These are phyloP conservation scores for Drosophila repleta DNA, from an alignment of 1,140 invertebrate genomes.

Conservation along the genomic window DNA sequence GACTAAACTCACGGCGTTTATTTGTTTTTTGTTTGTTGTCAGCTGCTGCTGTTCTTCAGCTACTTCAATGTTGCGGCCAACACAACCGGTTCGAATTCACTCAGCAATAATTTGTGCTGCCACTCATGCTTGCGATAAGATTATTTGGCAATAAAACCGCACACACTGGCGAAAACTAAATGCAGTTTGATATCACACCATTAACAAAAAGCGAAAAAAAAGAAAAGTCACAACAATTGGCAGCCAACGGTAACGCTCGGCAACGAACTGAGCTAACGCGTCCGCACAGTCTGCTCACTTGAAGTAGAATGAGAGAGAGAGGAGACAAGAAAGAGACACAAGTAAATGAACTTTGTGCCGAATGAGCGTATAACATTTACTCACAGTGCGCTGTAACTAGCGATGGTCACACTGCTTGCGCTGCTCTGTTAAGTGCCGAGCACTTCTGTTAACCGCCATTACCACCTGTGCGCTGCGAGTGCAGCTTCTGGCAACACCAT, in stretches of 20 bases:
- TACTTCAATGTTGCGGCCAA: conserved; percentile 11
- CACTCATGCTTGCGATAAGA: conserved; percentile 72
- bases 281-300: conserved; percentile 13
- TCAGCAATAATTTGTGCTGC: conserved; percentile 48
- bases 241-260: conserved; percentile 9
- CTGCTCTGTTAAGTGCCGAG: conserved; percentile 4
- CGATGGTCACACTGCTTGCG: conserved; percentile 5
- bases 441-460: not conserved
- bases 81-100: conserved; percentile 19
- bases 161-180: conserved; percentile 2
- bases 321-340: not conserved
- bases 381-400: not conserved
- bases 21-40: conserved; percentile 14
- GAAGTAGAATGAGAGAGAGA: conserved; percentile 18
- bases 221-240: not conserved
- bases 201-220: conserved; percentile 6
- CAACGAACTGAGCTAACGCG: conserved; percentile 12
- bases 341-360: not conserved
- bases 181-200: conserved; percentile 31
- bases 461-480: not conserved
- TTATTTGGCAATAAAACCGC: conserved; percentile 54
- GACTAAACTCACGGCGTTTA: not conserved
- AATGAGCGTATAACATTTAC: conserved; percentile 1
- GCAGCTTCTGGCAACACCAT: not conserved
- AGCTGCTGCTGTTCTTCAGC: not conserved